Evolutionary conservation across 2,888 invertebrate genomes (phyloP), one percentile per base, ranked within the genome.

Genomic region (Pseudococcus jackbeardsleyi): DNA sequence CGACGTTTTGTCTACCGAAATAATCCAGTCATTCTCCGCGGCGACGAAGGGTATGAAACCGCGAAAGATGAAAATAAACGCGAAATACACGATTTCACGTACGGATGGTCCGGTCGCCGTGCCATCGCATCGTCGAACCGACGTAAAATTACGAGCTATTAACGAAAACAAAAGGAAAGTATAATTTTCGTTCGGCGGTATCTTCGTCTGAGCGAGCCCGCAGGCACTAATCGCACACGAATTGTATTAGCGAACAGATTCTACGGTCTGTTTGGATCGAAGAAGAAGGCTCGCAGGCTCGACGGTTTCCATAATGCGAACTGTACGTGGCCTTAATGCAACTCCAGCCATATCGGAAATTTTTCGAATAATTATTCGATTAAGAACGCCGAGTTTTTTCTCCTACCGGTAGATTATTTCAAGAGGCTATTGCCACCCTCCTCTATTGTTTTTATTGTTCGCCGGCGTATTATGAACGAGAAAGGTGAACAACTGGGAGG

Each of bases 91-190:
- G 68, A 68, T 68, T 68, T 68, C 68, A 68, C 68, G 68, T 68
- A 9, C 64, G 19, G 64, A 64, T 64, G 64, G 4, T 64, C 9
- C 9, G 19, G 19, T 64, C 64, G 19, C 15, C 48, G 15, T 50
- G 12, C 46, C 12, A 5, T 12, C 0, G 8, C 46, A 46, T 46
- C 46, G 48, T 12, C 48, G 12, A 42, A 42, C 15, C 48, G 48
- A 15, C 48, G 15, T 68, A 26, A 68, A 68, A 68, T 68, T 68
- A 68, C 26, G 68, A 22, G 68, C 68, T 68, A 68, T 68, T 68
- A 68, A 68, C 22, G 68, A 68, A 68, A 68, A 68, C 68, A 68
- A 68, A 68, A 68, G 68, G 68, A 68, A 68, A 68, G 68, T 68
- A 26, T 68, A 68, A 68, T 68, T 64, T 64, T 64, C 26, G 68